Evolutionary conservation across 2,888 invertebrate genomes (phyloP), one percentile per base, ranked within the genome.

Genomic region (Agrochola lychnidis): DNA sequence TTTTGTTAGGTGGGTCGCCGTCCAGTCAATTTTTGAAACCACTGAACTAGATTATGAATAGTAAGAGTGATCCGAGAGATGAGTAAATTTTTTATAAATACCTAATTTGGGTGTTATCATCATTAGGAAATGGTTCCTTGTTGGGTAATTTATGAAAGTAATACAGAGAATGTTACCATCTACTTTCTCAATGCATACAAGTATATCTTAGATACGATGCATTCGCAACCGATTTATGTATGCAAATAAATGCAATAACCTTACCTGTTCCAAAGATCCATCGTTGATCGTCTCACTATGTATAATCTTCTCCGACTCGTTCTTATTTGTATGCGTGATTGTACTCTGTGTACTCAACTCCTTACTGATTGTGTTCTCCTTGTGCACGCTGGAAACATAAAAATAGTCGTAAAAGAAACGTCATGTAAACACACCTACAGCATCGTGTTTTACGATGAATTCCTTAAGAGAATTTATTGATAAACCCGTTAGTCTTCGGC

Each of bases 321-420:
- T 94, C 84, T 96, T 96, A 86, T 91, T 95, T 76, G 95, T 94
- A 91, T 94, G 95, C 84, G 95, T 95, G 87, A 95, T 89, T 79
- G 94, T 94, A 85, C 93, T 95, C 59, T 94, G 94, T 85, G 93
- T 92, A 90, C 91, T 95, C 53, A 89, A 92, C 86, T 96, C 96
- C 88, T 96, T 96, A 88, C 91, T 95, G 45, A 92, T 61, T 69
- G 93, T 91, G 82, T 92, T 96, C 82, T 96, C 96, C 92, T 96
- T 96, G 92, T 96, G 96, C 90, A 93, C 89, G 86, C 96, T 96
- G 92, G 92, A 42, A 94, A 94, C 75, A 73, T 70, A 76, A 85
- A 79, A 71, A 76, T 16, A 12, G 22, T 75, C 63, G 67, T 81
- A 76, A 78, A 78, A 64, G 19, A 76, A 73, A 61, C 61, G 64